Evolutionary conservation across 2,888 invertebrate species (phyloP).

Genomic region (Dromius quadrimaculatus): DNA sequence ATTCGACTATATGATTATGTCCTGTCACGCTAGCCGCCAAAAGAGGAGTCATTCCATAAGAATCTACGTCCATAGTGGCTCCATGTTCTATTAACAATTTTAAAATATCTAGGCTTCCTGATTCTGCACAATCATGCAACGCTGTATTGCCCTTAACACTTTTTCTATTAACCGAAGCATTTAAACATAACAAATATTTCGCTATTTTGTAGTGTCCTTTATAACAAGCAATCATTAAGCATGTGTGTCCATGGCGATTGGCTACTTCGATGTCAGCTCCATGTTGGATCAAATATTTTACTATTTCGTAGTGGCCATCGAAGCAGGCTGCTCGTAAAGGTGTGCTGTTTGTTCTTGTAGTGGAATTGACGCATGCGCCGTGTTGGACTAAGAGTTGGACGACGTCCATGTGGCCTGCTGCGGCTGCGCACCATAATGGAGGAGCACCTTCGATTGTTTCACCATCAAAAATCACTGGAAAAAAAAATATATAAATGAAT

Average conservation of each 20-base stretch:
- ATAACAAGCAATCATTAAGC: constrained; percentile 98
- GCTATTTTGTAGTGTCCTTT: constrained; percentile 94
- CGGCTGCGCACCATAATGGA: constrained; percentile 97
- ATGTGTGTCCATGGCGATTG: constrained; percentile 95
- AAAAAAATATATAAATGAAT: too few relatives aligned
- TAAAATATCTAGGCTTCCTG: constrained; percentile 92
- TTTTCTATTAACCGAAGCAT: constrained; percentile 93
- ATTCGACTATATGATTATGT: constrained; percentile 93
- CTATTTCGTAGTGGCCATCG: constrained; percentile 95
- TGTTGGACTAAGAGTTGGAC: constrained; percentile 87
- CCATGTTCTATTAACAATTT: constrained; percentile 89
- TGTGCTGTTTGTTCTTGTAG: constrained; percentile 94
- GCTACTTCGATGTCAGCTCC: constrained; percentile 91
- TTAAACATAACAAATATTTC: constrained; percentile 85
- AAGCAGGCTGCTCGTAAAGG: constrained; percentile 96
- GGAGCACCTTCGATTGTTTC: constrained; percentile 97
- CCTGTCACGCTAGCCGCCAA: constrained; percentile 94
- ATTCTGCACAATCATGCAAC: constrained; percentile 97
- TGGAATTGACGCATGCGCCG: constrained; percentile 93
- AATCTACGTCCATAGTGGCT: constrained; percentile 94
- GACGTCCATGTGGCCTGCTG: constrained; percentile 91
- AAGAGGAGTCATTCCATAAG: constrained; percentile 96
- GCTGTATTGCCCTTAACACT: constrained; percentile 95
- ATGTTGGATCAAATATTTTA: constrained; percentile 79
- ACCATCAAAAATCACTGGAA: constrained; percentile 92